These are phyloP conservation scores for Trichacis sp. DNA, from an alignment of 2,888 invertebrate species.

Conservation along the genomic window DNA sequence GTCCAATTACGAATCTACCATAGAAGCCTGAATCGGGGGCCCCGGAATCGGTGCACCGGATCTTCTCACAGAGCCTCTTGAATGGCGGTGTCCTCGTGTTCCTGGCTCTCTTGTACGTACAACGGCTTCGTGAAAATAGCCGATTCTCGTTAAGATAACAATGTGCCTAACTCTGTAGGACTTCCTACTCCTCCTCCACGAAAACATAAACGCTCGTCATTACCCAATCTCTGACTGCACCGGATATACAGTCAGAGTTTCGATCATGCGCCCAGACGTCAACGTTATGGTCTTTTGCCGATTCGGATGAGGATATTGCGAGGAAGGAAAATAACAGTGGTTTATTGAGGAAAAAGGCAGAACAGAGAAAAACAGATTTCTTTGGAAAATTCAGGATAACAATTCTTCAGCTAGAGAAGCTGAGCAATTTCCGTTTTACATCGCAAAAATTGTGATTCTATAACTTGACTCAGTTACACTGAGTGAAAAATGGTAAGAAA, in stretches of 20 bases:
- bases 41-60: conserved; percentile 43
- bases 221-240: conserved; percentile 8
- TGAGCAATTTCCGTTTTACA: too few species aligned
- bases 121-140: conserved; percentile 53
- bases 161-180: conserved; percentile 45
- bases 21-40: conserved; percentile 45
- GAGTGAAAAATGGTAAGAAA: too few species aligned
- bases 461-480: too few species aligned
- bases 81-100: conserved; percentile 36
- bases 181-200: conserved; percentile 15
- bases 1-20: conserved; percentile 58
- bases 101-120: conserved; percentile 28
- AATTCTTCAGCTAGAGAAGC: too few species aligned
- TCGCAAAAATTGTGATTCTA: too few species aligned
- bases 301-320: too few species aligned
- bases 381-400: too few species aligned
- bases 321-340: too few species aligned
- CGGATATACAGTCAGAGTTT: conserved; percentile 10
- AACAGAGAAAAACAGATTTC: too few species aligned
- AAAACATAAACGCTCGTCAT: conserved; percentile 24
- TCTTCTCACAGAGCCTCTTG: conserved; percentile 44
- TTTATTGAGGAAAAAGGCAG: too few species aligned
- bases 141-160: conserved; percentile 62
- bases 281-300: too few species aligned
- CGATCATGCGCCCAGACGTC: conserved; percentile 8